Base-by-base conservation (phyloP, 2,113 vertebrate species). In the Sceloporus tristichus region DNA sequence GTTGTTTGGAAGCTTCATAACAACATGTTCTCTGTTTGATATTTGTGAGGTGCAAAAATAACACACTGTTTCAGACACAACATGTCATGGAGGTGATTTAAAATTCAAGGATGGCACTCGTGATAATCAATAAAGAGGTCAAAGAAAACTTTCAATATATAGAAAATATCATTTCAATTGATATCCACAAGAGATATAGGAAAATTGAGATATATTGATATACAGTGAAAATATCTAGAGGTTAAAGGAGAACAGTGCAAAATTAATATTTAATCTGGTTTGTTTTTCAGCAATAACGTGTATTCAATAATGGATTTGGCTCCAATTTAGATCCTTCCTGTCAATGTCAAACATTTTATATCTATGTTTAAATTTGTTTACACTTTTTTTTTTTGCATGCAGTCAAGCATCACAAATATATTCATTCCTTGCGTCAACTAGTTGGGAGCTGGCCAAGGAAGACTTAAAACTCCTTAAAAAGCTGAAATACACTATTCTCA, bases 331-430 rank as follows among this genome's bases (percentile, higher is more conserved):
- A 56, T 66, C 13, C 0, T 25, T 71, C 19, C n/a, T 90, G 79
- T 83, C 19, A 84, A 29, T 82, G 59, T 90, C 40, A 3, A 85
- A n/a, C 7, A 27, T 71, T 11, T 62, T 70, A 1, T 84, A 71
- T 53, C 29, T 86, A 5, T 74, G 53, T 87, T 86, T 85, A 76
- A 85, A 76, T 68, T 77, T 54, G 75, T 85, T 81, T 77, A 83
- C 23, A 19, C 34, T 70, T 27, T 38, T 42, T 29, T 71, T 76
- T 42, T 29, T 71, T 76, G 19, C 40, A 70, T 71, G 59, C 48
- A 82, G 19, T 53, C 48, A 48, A 38, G 79, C 82, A 70, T 74
- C 62, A n/a, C 70, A 27, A 84, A 85, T 75, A 85, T 71, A 34
- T 86, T 77, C 62, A 77, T 82, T 76, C 68, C 6, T 76, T 82